Base-by-base conservation (phyloP, 2,113 vertebrate species). In the Mesembrinibis cayennensis region DNA sequence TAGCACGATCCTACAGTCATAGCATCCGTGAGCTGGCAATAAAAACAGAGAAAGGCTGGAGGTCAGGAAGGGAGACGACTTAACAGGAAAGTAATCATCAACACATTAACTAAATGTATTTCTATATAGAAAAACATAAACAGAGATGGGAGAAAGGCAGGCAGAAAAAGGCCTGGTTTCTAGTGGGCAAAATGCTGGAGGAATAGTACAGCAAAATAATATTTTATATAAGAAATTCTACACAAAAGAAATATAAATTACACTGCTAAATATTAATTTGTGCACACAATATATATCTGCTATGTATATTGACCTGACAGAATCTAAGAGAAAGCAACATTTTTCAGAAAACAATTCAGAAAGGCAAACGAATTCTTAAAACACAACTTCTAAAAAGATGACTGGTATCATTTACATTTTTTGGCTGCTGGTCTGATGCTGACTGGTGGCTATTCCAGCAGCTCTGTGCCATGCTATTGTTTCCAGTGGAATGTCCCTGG, bases 11-110 rank as follows among this genome's bases (percentile, higher is more conserved):
- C 98, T 98, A 98, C 99, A 99, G 97, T 98, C 97, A 12, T 98
- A 98, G 96, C 99, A 99, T 97, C 98, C 98, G 23, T 97, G 87
- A 85, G 91, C 99, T 99, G 98, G 89, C 81, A 93, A 95, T 73
- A 92, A 94, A 97, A 91, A 79, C 83, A 95, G 70, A 96, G 83
- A 66, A 90, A 92, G 73, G 34, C 65, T 52, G 22, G 30, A 66
- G 22, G 76, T 86, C 67, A 87, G 89, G 79, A 40, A 95, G 61
- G 95, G 36, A 71, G 0, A 1, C 45, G 72, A 36, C 36, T 91
- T 52, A 90, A 81, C 32, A 73, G 45, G 40, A 76, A 94, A 89
- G 65, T 16, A 95, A 86, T 74, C 21, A 45, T 38, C 52, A 85
- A 73, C 22, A 63, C 11, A 71, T 11, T 27, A 73, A 50, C 11